Conservation (phyloP, 2,888 invertebrate species). For the Atethmia centrago region DNA sequence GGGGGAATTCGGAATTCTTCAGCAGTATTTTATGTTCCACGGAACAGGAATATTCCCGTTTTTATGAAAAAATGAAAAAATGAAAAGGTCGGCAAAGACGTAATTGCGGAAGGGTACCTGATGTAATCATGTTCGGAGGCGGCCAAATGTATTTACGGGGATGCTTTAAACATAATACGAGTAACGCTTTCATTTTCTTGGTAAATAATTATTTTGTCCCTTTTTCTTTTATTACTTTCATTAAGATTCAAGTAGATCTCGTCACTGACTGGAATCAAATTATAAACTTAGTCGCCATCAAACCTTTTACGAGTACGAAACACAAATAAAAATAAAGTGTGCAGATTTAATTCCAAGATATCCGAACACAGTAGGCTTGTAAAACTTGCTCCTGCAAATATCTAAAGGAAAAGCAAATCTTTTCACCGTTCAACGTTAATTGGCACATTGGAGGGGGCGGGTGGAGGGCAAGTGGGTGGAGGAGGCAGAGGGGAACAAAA, state of each 20-base stretch:
- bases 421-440: constrained; percentile 64
- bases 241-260: neutral
- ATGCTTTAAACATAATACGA: constrained; percentile 21
- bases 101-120: constrained; percentile 61
- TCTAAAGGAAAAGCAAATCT: constrained; percentile 63
- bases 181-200: constrained; percentile 28
- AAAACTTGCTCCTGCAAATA: constrained; percentile 51
- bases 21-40: constrained; percentile 49
- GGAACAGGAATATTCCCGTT: constrained; percentile 25
- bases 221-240: constrained; percentile 11
- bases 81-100: constrained; percentile 39
- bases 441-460: constrained; percentile 53
- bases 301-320: constrained; percentile 25
- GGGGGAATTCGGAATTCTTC: constrained; percentile 33
- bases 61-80: constrained; percentile 54
- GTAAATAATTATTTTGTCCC: constrained; percentile 10
- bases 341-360: constrained; percentile 54
- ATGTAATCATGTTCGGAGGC: constrained; percentile 48
- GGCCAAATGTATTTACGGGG: constrained; percentile 31
- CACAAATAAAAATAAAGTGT: constrained; percentile 37
- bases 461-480: neutral
- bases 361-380: constrained; percentile 52
- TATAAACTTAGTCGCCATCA: constrained; percentile 32
- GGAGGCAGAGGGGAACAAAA: constrained; percentile 21
- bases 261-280: constrained; percentile 21